These are phyloP conservation scores for Maniola jurtina DNA, from an alignment of 1,140 invertebrate genomes.

Conservation along the genomic window DNA sequence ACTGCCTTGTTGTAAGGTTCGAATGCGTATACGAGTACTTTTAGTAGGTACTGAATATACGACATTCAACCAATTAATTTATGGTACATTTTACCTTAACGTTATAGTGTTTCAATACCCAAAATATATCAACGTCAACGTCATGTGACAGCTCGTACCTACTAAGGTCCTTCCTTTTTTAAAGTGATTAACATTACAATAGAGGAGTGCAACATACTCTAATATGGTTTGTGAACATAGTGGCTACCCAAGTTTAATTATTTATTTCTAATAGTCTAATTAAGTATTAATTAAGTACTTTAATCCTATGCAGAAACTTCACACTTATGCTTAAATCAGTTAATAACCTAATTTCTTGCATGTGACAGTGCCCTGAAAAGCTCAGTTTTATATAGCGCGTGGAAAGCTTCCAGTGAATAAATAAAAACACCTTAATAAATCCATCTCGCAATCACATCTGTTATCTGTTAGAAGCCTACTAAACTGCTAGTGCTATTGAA, in stretches of 20 bases:
- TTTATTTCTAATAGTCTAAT: too few relatives aligned
- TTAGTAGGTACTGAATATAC: too few relatives aligned
- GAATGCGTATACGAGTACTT: neutral
- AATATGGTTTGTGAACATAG: too few relatives aligned
- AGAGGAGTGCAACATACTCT: too few relatives aligned
- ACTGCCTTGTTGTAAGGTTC: neutral
- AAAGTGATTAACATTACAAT: too few relatives aligned
- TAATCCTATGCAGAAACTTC: neutral
- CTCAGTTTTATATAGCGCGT: slow-evolving; percentile 13
- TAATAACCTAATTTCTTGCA: neutral
- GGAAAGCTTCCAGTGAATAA: neutral
- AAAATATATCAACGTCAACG: too few relatives aligned
- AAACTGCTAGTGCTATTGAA: slow-evolving; percentile 55
- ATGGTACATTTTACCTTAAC: too few relatives aligned
- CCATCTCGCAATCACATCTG: slow-evolving; percentile 43
- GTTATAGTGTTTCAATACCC: too few relatives aligned
- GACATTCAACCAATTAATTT: too few relatives aligned
- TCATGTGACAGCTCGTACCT: too few relatives aligned
- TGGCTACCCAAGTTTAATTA: too few relatives aligned
- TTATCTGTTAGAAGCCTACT: slow-evolving; percentile 63
- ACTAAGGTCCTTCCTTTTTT: too few relatives aligned
- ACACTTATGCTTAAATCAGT: neutral
- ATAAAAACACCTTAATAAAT: slow-evolving; percentile 12
- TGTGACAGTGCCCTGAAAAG: neutral
- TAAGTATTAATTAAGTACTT: neutral